phyloP scores from a whole-genome alignment of 2,888 invertebrate genomes.

The Ochropleura plecta region DNA sequence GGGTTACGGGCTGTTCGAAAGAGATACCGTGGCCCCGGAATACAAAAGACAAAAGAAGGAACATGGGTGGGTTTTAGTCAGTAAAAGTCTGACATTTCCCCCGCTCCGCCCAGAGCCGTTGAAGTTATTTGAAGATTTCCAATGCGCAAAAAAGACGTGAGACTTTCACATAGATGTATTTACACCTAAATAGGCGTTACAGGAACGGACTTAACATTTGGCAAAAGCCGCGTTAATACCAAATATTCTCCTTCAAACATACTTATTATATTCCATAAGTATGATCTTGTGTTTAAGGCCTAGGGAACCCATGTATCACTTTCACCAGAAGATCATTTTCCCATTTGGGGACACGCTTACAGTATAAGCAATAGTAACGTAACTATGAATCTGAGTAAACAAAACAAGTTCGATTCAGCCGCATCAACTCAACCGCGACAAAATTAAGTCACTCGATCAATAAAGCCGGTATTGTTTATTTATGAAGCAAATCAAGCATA shows the following conservation, averaged over 20 bases:
- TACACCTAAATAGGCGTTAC: background rate
- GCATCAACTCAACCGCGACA: constrained; percentile 6
- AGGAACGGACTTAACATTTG: background rate
- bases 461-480: constrained; percentile 51
- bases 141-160: background rate
- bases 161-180: background rate
- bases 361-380: constrained; percentile 1
- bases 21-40: too few relatives aligned
- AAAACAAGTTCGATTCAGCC: constrained; percentile 27
- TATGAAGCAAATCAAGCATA: constrained; percentile 44
- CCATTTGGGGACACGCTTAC: background rate
- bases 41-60: too few relatives aligned
- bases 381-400: constrained; percentile 1
- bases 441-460: constrained; percentile 48
- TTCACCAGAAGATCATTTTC: constrained; percentile 7
- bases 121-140: too few relatives aligned
- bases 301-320: background rate
- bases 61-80: too few relatives aligned
- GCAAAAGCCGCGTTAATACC: background rate
- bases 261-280: background rate
- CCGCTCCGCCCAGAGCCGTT: too few relatives aligned
- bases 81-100: too few relatives aligned
- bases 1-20: too few relatives aligned
- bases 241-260: background rate
- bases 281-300: background rate